Evolutionary conservation across 2,113 vertebrate species (phyloP), one percentile per base, ranked within the genome.

Genomic region (Xiphophorus hellerii): DNA sequence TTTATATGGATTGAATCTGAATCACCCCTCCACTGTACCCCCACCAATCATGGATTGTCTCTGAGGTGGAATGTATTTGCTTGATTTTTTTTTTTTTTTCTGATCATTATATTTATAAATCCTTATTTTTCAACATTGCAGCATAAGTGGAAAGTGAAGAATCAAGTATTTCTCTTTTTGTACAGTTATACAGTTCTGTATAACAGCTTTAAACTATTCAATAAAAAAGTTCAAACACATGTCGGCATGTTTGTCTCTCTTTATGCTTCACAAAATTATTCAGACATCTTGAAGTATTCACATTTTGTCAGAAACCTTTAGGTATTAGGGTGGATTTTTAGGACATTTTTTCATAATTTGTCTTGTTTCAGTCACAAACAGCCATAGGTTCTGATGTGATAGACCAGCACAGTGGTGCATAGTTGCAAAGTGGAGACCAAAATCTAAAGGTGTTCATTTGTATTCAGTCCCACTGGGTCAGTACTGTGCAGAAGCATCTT

Each of bases 211-310:
- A 84, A 89, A 89, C 77, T 71, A 80, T 78, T 88, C 82, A 92
- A 92, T 93, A 92, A 93, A 93, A 64, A 74, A 3, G 51, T 90
- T 93, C 67, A 87, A 91, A 88, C 78, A 86, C 78, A 86, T 58
- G 20, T 69, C 68, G 74, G 72, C 51, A 63, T 80, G 82, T 82
- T 71, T 69, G 66, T 66, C 44, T 48, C 14, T 15, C 5, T 48
- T 20, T 48, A 48, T 17, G 17, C 78, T 78, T 84, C 9, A 1
- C 51, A 10, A 58, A 58, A 58, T 10, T 11, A 58, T 58, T n/a
- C 51, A n/a, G 2, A 58, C 2, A 25, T 10, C 17, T 9, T 11
- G 9, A 58, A 48, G 14, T 42, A 58, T 6, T 58, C 74, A 17
- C 28, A 66, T 77, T 64, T 39, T 70, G 4, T 58, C 25, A 25